A percentile compares a stretch with the other conserved stretches of the same genome.
phyloP scores from a whole-genome alignment of 2,888 invertebrate species.

The Cephus nigrinus region DNA sequence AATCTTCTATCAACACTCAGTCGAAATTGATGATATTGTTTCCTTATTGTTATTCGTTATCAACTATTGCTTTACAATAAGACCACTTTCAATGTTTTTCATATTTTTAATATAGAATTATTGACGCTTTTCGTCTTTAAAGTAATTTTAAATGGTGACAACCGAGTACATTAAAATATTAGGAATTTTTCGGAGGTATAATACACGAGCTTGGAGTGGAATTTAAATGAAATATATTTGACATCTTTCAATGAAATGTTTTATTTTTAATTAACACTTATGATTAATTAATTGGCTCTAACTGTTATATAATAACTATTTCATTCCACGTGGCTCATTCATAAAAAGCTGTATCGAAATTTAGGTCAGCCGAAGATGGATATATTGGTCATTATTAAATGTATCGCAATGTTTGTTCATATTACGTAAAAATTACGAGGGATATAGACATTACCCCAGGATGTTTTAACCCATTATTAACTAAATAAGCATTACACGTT shows the following conservation, averaged over 20 bases:
- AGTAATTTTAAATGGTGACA: neutral
- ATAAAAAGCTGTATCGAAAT: neutral
- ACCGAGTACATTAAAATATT: neutral
- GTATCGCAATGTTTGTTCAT: slow-evolving; percentile 27
- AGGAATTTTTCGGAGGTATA: neutral
- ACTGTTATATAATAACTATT: neutral
- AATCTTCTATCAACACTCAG: neutral
- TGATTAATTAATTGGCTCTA: neutral
- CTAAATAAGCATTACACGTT: slow-evolving; percentile 7
- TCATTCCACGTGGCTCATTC: neutral
- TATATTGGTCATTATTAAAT: neutral
- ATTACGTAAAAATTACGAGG: slow-evolving; percentile 27
- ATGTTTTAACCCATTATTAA: slow-evolving; percentile 7
- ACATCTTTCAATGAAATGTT: neutral
- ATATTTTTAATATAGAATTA: neutral
- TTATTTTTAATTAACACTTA: neutral
- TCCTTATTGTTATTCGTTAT: neutral
- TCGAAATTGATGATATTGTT: neutral
- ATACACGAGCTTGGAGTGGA: neutral
- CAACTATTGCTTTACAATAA: neutral
- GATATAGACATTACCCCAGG: neutral
- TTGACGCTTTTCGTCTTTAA: neutral
- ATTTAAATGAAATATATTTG: neutral
- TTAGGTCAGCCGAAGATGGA: neutral
- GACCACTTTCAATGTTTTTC: neutral